These are phyloP conservation scores for Phrixothrix hirtus DNA, from an alignment of 2,888 invertebrate genomes.

Conservation along the genomic window DNA sequence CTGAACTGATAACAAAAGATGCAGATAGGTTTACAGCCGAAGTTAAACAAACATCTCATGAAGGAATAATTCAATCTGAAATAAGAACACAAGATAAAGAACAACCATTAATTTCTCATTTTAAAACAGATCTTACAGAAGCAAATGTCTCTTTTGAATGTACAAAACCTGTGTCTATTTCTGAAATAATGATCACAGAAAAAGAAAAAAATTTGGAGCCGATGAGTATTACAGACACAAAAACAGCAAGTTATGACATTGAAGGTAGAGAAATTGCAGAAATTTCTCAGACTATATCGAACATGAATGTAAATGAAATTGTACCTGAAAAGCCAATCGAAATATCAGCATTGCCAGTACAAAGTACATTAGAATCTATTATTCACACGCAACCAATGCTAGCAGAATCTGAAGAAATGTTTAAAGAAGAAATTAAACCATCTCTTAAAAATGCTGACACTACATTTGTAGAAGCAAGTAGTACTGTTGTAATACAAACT, in stretches of 20 bases:
- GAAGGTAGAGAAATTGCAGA: slow-evolving; percentile 56
- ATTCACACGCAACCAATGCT: slow-evolving; percentile 52
- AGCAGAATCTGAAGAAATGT: slow-evolving; percentile 53
- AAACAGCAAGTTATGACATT: slow-evolving; percentile 41
- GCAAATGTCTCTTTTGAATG: slow-evolving; percentile 55
- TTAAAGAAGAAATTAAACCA: slow-evolving; percentile 56
- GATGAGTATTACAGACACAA: slow-evolving; percentile 46
- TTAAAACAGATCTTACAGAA: slow-evolving; percentile 42
- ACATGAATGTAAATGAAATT: slow-evolving; percentile 34
- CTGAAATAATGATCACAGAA: slow-evolving; percentile 60
- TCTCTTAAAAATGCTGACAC: slow-evolving; percentile 60
- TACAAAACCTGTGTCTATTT: slow-evolving; percentile 52
- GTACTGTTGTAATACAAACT: slow-evolving; percentile 63
- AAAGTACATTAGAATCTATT: slow-evolving; percentile 53
- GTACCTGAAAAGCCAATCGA: slow-evolving; percentile 38
- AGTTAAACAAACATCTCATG: slow-evolving; percentile 38
- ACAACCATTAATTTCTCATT: slow-evolving; percentile 7
- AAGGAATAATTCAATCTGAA: slow-evolving; percentile 48
- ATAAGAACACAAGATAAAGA: slow-evolving; percentile 47
- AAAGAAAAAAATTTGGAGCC: slow-evolving; percentile 53
- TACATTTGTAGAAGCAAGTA: slow-evolving; percentile 60
- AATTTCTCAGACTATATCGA: slow-evolving; percentile 29
- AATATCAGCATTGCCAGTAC: slow-evolving; percentile 44
- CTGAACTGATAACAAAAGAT: slow-evolving; percentile 40
- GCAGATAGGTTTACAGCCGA: slow-evolving; percentile 45